These are phyloP conservation scores for Microtus montanus DNA, from an alignment of 2,113 vertebrate species.

Conservation along the genomic window DNA sequence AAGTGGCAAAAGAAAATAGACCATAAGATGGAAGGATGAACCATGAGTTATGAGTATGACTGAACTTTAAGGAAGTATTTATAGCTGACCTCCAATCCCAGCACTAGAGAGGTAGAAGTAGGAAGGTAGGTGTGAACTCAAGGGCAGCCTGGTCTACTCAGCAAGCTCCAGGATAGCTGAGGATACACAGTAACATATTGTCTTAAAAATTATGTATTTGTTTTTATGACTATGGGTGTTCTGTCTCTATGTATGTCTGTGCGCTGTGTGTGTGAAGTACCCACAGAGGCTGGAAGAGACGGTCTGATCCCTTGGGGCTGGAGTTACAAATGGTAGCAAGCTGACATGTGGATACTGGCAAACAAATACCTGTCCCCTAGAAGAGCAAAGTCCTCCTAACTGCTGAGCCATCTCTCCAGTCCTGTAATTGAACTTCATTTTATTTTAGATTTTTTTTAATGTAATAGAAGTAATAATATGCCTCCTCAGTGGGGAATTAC, in stretches of 20 bases:
- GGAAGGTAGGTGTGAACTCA: not conserved
- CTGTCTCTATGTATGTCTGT: not conserved
- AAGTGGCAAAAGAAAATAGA: constrained; percentile 1
- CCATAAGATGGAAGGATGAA: not conserved
- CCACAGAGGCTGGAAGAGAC: not conserved
- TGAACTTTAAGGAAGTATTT: not conserved
- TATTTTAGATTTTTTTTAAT: not conserved
- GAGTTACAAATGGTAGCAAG: not conserved
- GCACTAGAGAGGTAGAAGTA: not conserved
- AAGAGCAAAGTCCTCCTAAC: not conserved
- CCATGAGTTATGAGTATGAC: no score
- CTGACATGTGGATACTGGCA: not conserved
- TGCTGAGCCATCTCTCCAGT: not conserved
- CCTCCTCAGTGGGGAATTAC: not conserved
- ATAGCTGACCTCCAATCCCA: not conserved
- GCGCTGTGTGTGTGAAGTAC: not conserved
- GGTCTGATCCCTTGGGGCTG: not conserved
- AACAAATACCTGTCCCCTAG: not conserved
- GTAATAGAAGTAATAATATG: not conserved
- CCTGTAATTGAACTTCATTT: not conserved
- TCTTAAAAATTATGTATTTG: not conserved
- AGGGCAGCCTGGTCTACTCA: not conserved
- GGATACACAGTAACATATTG: not conserved
- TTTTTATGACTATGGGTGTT: not conserved
- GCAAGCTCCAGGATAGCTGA: not conserved